Percentiles rank a stretch among this genome's conserved stretches.
Evolutionary conservation across 2,888 invertebrate species (phyloP).

Genomic region (Argyresthia albistria): DNA sequence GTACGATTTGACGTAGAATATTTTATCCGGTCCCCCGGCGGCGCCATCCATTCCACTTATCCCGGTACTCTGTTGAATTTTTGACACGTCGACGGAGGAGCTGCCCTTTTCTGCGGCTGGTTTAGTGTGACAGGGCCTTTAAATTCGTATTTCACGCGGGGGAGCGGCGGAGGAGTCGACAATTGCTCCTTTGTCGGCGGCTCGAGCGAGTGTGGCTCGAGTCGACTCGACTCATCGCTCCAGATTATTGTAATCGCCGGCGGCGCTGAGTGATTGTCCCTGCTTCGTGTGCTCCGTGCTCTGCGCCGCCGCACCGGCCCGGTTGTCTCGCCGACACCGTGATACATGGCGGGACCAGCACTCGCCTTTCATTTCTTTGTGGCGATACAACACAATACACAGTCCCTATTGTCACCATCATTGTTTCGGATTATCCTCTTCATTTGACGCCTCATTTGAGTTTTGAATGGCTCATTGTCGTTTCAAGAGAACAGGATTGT

Average conservation of each 20-base stretch:
- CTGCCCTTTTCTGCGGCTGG: conserved; percentile 57
- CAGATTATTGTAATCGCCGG: conserved; percentile 16
- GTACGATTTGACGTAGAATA: conserved; percentile 69
- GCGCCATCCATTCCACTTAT: conserved; percentile 69
- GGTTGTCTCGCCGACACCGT: background rate
- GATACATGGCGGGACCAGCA: conserved; percentile 10
- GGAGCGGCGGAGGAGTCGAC: conserved; percentile 20
- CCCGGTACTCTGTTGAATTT: conserved; percentile 65
- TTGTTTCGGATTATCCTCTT: conserved; percentile 9
- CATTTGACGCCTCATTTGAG: conserved; percentile 5
- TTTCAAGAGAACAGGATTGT: background rate
- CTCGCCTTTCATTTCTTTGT: conserved; percentile 10
- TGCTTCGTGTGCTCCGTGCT: conserved; percentile 18
- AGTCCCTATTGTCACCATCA: conserved; percentile 6
- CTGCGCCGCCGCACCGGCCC: conserved; percentile 13
- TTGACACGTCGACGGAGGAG: conserved; percentile 56
- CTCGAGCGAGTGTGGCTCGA: conserved; percentile 5
- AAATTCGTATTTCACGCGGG: conserved; percentile 49
- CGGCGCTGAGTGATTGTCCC: conserved; percentile 20
- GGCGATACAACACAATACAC: conserved; percentile 9
- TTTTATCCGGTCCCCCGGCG: conserved; percentile 57
- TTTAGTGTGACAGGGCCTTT: conserved; percentile 56
- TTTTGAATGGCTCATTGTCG: background rate
- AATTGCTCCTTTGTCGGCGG: conserved; percentile 26
- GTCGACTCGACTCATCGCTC: conserved; percentile 12